Percentiles rank a stretch among this genome's conserved stretches.
These are phyloP conservation scores for Smutsia temminckii DNA, from an alignment of 2,797 vertebrate species.

Conservation along the genomic window DNA sequence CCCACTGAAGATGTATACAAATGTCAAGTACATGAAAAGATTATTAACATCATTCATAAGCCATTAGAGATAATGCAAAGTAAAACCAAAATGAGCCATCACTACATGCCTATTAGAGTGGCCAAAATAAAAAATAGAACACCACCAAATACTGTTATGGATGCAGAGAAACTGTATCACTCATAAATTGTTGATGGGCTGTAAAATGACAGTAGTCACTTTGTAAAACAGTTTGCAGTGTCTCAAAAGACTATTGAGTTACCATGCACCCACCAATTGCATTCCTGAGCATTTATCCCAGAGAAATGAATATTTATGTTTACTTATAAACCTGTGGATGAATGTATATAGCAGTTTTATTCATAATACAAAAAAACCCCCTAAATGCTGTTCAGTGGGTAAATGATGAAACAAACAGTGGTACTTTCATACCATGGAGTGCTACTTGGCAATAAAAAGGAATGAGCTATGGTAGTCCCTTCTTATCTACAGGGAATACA, in stretches of 20 bases:
- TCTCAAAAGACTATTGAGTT: not conserved
- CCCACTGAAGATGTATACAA: not conserved
- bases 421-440: not conserved
- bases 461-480: not conserved
- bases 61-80: not conserved
- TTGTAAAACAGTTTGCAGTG: not conserved
- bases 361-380: not conserved
- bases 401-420: not conserved
- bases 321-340: not conserved
- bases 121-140: not conserved
- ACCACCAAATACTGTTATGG: not conserved
- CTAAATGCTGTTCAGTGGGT: not conserved
- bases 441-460: not conserved
- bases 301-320: constrained; percentile 20
- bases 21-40: not conserved
- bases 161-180: not conserved
- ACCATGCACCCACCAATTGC: not conserved
- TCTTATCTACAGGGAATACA: not conserved
- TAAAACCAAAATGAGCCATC: too few relatives aligned
- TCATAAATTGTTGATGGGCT: not conserved
- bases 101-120: not conserved
- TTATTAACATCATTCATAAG: not conserved
- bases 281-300: not conserved
- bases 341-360: not conserved
- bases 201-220: constrained; percentile 6